A percentile compares a stretch with the other conserved stretches of the same genome.
Conservation (phyloP, 2,797 vertebrate genomes). For the Parotocinclus haroldoi region DNA sequence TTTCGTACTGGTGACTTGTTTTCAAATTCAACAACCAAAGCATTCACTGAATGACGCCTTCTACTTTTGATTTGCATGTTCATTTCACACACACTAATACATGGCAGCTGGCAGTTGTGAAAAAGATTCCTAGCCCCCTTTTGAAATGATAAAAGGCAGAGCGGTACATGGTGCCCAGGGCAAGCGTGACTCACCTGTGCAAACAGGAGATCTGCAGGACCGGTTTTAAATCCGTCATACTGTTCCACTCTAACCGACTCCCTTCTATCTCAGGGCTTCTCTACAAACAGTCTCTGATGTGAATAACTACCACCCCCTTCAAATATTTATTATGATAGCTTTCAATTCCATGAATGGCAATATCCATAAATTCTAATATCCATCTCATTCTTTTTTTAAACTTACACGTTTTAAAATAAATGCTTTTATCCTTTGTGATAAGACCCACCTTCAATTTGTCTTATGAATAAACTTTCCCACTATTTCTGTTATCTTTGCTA, state of each 20-base stretch:
- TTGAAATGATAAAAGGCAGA: slow-evolving; percentile 13
- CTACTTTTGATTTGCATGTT: no score
- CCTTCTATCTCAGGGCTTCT: slow-evolving; percentile 15
- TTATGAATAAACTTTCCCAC: slow-evolving; percentile 9
- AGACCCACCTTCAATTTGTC: background rate
- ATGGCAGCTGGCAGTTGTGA: slow-evolving; percentile 5
- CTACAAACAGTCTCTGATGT: background rate
- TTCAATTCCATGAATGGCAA: no score
- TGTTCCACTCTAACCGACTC: slow-evolving; percentile 24
- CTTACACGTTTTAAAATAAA: background rate
- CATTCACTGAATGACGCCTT: no score
- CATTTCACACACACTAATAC: background rate
- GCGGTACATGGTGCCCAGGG: slow-evolving; percentile 36
- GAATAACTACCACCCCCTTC: background rate
- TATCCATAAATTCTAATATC: no score
- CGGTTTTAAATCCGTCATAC: slow-evolving; percentile 53
- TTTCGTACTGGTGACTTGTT: background rate
- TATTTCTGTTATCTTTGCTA: slow-evolving; percentile 20
- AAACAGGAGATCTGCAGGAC: slow-evolving; percentile 52
- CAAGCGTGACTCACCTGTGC: slow-evolving; percentile 54
- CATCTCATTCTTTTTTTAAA: background rate
- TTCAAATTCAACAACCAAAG: no score
- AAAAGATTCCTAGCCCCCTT: slow-evolving; percentile 1
- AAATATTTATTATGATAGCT: background rate
- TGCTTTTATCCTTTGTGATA: background rate